These are phyloP conservation scores for Cyclopterus lumpus DNA, from an alignment of 2,797 vertebrate species.

Conservation along the genomic window DNA sequence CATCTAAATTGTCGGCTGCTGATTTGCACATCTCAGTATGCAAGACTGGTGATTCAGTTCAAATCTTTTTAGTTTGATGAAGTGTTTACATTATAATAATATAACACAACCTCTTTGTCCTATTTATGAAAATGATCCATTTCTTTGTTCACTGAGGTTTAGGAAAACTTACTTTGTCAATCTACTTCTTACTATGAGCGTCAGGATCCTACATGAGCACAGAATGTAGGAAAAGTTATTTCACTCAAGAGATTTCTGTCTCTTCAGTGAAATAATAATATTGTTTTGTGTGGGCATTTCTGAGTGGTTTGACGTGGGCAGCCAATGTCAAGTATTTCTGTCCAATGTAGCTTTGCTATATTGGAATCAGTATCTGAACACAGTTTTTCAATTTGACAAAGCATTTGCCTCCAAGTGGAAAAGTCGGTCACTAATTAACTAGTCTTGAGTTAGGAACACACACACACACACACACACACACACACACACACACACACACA, in stretches of 20 bases:
- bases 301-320: background rate
- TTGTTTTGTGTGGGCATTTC: background rate
- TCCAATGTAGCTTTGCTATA: background rate
- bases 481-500: too few species aligned
- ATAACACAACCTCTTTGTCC: background rate
- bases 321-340: background rate
- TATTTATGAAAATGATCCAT: background rate
- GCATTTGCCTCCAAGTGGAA: background rate
- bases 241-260: background rate
- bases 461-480: background rate
- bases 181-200: background rate
- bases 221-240: background rate
- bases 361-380: background rate
- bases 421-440: background rate
- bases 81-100: background rate
- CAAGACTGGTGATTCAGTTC: background rate
- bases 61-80: background rate
- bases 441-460: background rate
- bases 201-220: background rate
- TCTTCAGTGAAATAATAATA: too few species aligned
- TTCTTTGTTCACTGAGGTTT: background rate
- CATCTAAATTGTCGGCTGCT: background rate
- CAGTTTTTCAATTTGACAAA: background rate
- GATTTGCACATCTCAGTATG: background rate
- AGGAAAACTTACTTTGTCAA: background rate